Conservation (phyloP, 2,797 vertebrate species). For the Lepidocolaptes lacrymiger region DNA sequence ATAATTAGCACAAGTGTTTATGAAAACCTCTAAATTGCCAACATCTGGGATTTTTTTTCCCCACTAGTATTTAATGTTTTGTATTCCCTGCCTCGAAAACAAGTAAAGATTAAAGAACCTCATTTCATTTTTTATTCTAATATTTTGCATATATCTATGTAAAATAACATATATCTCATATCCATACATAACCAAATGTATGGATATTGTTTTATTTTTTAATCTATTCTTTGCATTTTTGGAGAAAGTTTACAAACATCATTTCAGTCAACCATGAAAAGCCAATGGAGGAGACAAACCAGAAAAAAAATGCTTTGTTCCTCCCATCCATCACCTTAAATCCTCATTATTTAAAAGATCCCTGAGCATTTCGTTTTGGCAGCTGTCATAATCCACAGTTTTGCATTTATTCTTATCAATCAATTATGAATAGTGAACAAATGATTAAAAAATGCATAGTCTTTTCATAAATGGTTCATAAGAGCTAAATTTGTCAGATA, state of each 20-base stretch:
- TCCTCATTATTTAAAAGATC: not conserved
- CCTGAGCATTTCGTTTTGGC: not conserved
- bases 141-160: not conserved
- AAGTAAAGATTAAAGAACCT: not conserved
- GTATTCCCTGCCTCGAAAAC: not conserved
- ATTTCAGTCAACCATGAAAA: not conserved
- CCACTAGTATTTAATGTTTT: not conserved
- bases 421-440: not conserved
- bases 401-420: not conserved
- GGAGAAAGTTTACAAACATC: not conserved
- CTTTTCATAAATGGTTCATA: not conserved
- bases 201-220: not conserved
- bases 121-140: not conserved
- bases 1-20: not conserved
- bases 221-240: not conserved
- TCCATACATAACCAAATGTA: not conserved
- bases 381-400: not conserved
- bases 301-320: not conserved
- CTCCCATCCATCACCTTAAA: not conserved
- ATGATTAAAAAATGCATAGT: not conserved
- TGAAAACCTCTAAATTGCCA: not conserved
- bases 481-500: not conserved
- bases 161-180: not conserved
- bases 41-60: accelerated
- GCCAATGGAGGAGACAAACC: not conserved